These are phyloP conservation scores for Trichogramma pretiosum DNA, from an alignment of 1,140 invertebrate species.

Conservation along the genomic window DNA sequence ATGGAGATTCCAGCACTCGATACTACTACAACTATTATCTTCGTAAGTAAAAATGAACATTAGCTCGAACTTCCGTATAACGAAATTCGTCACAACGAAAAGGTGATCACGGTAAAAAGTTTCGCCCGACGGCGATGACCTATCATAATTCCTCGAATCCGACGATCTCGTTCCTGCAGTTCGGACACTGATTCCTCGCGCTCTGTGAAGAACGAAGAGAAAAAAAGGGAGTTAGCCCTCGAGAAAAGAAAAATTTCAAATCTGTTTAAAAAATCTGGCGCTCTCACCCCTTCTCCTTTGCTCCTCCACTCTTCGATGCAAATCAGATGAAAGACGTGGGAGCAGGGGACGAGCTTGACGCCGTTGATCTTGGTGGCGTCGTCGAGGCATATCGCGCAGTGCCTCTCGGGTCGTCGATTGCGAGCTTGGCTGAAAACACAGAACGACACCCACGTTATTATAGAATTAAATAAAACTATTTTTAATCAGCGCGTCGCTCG, in stretches of 20 bases:
- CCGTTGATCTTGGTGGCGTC: not conserved
- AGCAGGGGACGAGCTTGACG: constrained; percentile 12
- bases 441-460: too few relatives aligned
- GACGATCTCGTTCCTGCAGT: constrained; percentile 1
- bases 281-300: constrained; percentile 14
- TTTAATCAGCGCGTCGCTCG: not conserved
- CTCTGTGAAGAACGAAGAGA: constrained; percentile 1
- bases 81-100: too few relatives aligned
- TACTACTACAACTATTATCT: too few relatives aligned
- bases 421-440: too few relatives aligned
- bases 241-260: not conserved
- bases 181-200: not conserved
- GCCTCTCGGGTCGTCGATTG: not conserved
- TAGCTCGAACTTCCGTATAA: too few relatives aligned
- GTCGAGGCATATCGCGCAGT: constrained; percentile 22
- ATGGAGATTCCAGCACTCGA: too few relatives aligned
- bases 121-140: not conserved
- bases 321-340: constrained; percentile 22
- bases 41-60: too few relatives aligned
- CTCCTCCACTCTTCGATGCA: constrained; percentile 22
- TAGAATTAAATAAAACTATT: not conserved
- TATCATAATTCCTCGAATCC: constrained; percentile 7
- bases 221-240: not conserved
- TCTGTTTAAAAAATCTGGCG: not conserved
- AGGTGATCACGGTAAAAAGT: too few relatives aligned